Conservation (phyloP, 2,888 invertebrate species). For the Entomobrya proxima region DNA sequence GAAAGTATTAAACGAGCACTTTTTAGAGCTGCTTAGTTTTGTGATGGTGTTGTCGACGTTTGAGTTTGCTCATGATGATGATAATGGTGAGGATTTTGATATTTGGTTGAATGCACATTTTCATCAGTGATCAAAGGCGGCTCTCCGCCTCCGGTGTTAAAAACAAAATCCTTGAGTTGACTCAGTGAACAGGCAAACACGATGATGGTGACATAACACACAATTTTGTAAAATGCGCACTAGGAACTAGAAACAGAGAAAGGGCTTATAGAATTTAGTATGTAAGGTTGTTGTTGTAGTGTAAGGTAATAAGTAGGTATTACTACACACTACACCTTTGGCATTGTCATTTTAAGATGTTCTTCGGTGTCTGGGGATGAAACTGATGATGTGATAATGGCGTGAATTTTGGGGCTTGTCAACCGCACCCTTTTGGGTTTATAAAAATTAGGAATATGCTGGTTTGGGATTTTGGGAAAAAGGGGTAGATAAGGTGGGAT, state of each 20-base stretch:
- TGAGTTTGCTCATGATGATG: constrained; percentile 24
- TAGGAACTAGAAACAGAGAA: neutral
- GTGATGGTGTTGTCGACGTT: neutral
- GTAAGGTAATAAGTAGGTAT: too few species aligned
- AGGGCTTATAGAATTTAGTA: neutral
- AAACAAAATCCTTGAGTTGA: constrained; percentile 66
- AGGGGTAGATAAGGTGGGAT: too few species aligned
- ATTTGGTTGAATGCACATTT: constrained; percentile 75
- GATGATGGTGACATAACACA: neutral
- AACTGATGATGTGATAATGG: too few species aligned
- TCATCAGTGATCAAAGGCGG: constrained; percentile 75
- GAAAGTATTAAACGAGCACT: constrained; percentile 32
- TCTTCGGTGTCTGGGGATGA: too few species aligned
- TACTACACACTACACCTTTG: too few species aligned
- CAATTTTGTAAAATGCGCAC: neutral
- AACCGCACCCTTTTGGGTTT: neutral
- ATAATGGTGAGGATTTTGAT: constrained; percentile 54
- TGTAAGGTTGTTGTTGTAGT: too few species aligned
- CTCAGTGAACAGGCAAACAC: constrained; percentile 17
- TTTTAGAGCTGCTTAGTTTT: neutral
- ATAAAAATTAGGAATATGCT: too few species aligned
- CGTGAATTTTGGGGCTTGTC: neutral
- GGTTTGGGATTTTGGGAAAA: too few species aligned
- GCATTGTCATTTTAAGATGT: too few species aligned
- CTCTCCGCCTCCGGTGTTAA: constrained; percentile 74